Percentiles rank a stretch among this genome's conserved stretches.
Evolutionary conservation across 2,113 vertebrate species (phyloP).

Genomic region (Lipotes vexillifer): DNA sequence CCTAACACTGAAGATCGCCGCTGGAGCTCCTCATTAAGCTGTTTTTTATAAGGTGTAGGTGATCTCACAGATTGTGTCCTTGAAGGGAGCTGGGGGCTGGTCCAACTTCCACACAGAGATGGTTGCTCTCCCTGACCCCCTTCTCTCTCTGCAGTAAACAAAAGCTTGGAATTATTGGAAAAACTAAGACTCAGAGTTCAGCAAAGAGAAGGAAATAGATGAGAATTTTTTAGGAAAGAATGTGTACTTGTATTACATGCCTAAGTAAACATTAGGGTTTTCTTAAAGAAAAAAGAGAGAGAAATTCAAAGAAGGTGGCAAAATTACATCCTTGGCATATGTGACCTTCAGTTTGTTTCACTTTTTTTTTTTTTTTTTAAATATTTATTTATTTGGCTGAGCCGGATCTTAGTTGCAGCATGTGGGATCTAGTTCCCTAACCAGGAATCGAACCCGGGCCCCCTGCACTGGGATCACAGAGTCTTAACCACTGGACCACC

Average conservation of each 20-base stretch:
- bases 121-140: constrained; percentile 82
- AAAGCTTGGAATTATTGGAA: constrained; percentile 85
- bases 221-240: neutral
- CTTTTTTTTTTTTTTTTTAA: neutral
- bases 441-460: no score
- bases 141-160: constrained; percentile 84
- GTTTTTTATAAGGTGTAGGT: constrained; percentile 85
- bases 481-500: neutral
- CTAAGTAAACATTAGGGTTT: neutral
- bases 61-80: constrained; percentile 82
- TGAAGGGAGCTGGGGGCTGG: constrained; percentile 86
- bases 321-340: neutral
- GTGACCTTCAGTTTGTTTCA: neutral
- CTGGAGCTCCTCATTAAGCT: constrained; percentile 83
- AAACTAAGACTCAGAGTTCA: neutral
- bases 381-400: no score
- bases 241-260: neutral
- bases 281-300: no score
- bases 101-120: constrained; percentile 83
- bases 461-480: no score
- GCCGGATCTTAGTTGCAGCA: no score
- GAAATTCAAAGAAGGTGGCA: neutral
- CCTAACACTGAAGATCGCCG: constrained; percentile 90
- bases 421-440: no score
- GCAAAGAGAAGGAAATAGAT: neutral